Evolutionary conservation across 30 jellyfish, hydroid and myxozoan species (phyloP), one percentile per base, ranked within the genome.

Genomic region (Chironex yamaguchii): DNA sequence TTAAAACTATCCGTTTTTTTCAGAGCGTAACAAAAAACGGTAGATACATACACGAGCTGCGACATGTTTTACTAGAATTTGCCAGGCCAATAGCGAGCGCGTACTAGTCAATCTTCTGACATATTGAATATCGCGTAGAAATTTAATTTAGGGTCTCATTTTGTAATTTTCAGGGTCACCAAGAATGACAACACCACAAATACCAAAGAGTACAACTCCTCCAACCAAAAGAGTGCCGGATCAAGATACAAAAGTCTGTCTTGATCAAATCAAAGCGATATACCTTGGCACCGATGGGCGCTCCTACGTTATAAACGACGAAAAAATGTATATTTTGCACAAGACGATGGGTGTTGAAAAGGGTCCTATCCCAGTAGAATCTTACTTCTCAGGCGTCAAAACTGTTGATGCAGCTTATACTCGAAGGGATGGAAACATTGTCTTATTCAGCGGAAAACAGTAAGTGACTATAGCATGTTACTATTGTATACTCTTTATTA

Each of bases 351-450:
- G 72, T 1, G 21, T 82, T 17, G 86, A 67, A 17, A 67, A 66
- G 33, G 99, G 99, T 12, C 99, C 97, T 0, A 51, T 83, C 26
- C 76, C 34, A 3, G 84, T 94, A 25, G 74, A 89, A 12, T 29
- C 49, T 14, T 0, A 51, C 22, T 94, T 94, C 77, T 89, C 84
- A 17, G 94, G 94, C 0, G 88, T 88, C 20, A 20, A 49, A 21
- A 64, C 76, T 13, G 96, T 89, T 29, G 97, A 94, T 65, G 91
- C 99, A 22, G 97, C 91, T 1, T 94, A 81, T 64, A 76, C 27
- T 22, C 28, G 90, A 34, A 90, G 66, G 23, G 97, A 94, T 24
- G 78, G 89, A 31, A 33, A 52, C 34, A 82, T 86, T 2, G 67
- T 84, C 22, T 32, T 94, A 32, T 85, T 82, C 80, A 78, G 91